A percentile compares a stretch with the other conserved stretches of the same genome.
Conservation (phyloP, 2,113 vertebrate genomes). For the Cyanoliseus patagonus region DNA sequence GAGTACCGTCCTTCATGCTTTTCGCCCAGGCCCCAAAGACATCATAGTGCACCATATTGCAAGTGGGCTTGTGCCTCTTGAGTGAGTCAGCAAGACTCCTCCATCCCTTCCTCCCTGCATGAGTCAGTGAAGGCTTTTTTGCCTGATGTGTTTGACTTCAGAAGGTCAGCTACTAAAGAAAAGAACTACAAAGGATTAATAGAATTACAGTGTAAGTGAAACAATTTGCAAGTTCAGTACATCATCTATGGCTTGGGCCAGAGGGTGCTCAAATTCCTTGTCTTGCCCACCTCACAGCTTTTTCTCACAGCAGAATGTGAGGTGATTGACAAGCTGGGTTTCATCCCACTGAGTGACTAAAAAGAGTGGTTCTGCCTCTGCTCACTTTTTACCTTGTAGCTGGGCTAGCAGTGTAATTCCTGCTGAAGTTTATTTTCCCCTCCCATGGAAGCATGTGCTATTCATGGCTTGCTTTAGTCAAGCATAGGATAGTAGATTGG, state of each 20-base stretch:
- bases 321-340: neutral
- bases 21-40: neutral
- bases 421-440: neutral
- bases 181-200: neutral
- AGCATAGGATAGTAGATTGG: neutral
- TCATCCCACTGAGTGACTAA: neutral
- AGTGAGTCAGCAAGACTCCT: constrained; percentile 53
- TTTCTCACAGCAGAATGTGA: neutral
- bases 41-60: neutral
- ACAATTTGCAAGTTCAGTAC: neutral
- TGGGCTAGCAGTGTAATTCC: neutral
- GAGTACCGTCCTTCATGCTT: neutral
- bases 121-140: constrained; percentile 21
- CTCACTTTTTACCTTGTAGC: neutral
- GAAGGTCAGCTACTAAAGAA: neutral
- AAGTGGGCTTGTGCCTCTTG: constrained; percentile 28
- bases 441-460: neutral
- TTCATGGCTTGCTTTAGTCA: neutral
- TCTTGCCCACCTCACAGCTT: neutral
- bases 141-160: constrained; percentile 22
- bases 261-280: neutral
- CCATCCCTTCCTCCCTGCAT: constrained; percentile 1
- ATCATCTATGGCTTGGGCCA: neutral
- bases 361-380: neutral
- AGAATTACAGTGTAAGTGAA: neutral